Conservation (phyloP, 2,888 invertebrate genomes). For the Mystacides longicornis region DNA sequence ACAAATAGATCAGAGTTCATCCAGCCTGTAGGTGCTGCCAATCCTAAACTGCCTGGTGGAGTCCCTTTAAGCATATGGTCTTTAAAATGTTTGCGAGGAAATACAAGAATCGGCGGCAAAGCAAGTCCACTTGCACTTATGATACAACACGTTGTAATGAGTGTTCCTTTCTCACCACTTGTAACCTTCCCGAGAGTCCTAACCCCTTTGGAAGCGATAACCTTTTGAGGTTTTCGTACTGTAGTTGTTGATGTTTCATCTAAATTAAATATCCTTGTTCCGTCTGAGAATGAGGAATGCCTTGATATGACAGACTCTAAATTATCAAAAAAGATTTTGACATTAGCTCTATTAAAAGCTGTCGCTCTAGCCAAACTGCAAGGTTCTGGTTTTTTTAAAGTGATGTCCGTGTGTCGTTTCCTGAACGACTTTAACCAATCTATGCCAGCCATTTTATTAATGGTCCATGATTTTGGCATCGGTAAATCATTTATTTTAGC, state of each 20-base stretch:
- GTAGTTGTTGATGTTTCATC: constrained; percentile 33
- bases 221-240: constrained; percentile 31
- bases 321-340: constrained; percentile 7
- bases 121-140: constrained; percentile 26
- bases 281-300: constrained; percentile 26
- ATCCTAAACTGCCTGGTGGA: constrained; percentile 32
- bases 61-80: constrained; percentile 30
- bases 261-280: constrained; percentile 31
- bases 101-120: constrained; percentile 27
- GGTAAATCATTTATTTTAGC: background rate
- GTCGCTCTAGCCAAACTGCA: background rate
- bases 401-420: background rate
- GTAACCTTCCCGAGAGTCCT: constrained; percentile 29
- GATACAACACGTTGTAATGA: constrained; percentile 27
- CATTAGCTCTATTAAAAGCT: background rate
- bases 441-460: background rate
- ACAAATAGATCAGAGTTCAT: constrained; percentile 32
- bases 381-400: background rate
- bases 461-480: background rate
- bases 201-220: constrained; percentile 29
- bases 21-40: constrained; percentile 32
- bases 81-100: constrained; percentile 25
- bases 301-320: constrained; percentile 13
- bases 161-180: constrained; percentile 29
- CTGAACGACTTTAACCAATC: constrained; percentile 3